Percentiles rank a stretch among this genome's conserved stretches.
Conservation (phyloP, 2,888 invertebrate species). For the Theretra japonica region DNA sequence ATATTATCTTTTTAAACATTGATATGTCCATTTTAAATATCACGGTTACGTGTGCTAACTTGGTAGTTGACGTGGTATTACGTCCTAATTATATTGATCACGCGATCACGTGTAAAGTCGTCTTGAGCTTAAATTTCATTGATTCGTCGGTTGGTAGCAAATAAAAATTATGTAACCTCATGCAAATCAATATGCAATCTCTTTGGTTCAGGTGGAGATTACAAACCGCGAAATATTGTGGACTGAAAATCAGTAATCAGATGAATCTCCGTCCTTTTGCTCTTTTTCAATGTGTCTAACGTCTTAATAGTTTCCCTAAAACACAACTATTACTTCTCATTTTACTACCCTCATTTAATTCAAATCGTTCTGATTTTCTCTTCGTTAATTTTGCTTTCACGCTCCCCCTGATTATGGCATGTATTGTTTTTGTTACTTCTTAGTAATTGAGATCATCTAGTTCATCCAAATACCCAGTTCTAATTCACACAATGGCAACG, state of each 20-base stretch:
- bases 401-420: too few relatives aligned
- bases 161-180: neutral
- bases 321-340: too few relatives aligned
- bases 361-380: too few relatives aligned
- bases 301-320: too few relatives aligned
- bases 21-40: slow-evolving; percentile 17
- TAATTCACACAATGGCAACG: slow-evolving; percentile 19
- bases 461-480: neutral
- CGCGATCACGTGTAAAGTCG: neutral
- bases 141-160: neutral
- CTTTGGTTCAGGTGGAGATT: too few relatives aligned
- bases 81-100: neutral
- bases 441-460: neutral
- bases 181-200: too few relatives aligned
- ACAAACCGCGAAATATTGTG: too few relatives aligned
- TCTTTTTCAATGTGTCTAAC: too few relatives aligned
- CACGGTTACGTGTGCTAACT: slow-evolving; percentile 4
- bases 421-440: neutral
- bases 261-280: too few relatives aligned
- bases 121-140: neutral
- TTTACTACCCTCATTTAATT: too few relatives aligned
- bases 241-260: too few relatives aligned
- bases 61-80: neutral
- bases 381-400: neutral
- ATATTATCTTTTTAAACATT: slow-evolving; percentile 32